phyloP scores from a whole-genome alignment of 2,113 vertebrate genomes.

The Labeo rohita region DNA sequence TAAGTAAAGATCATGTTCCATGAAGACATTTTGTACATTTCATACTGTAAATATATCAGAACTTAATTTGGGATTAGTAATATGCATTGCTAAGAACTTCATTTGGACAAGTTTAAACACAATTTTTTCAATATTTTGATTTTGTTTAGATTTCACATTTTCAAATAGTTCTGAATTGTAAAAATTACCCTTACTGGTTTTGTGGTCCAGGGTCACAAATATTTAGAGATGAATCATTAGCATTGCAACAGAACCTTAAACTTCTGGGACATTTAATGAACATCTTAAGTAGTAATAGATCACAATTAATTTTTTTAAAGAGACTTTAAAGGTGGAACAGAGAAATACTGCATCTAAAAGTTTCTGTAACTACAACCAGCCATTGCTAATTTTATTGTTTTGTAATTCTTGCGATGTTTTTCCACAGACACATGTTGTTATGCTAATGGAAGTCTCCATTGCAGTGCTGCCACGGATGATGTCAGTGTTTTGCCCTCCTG shows the following conservation, averaged over 20 bases:
- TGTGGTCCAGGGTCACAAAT: no score
- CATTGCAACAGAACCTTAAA: slow-evolving; percentile 28
- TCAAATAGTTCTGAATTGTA: no score
- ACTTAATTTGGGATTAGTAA: no score
- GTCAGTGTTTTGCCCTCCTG: slow-evolving; percentile 26
- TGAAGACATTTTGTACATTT: no score
- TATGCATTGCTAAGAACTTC: no score
- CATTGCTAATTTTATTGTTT: neutral
- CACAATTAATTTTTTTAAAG: neutral
- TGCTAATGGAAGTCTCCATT: neutral
- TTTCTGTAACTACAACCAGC: neutral
- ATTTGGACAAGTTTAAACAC: no score
- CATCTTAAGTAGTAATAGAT: neutral
- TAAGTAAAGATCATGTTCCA: no score
- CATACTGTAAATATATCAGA: no score
- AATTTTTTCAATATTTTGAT: no score
- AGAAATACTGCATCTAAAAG: neutral
- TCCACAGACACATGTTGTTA: neutral
- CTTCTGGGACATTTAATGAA: neutral
- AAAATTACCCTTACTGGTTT: no score
- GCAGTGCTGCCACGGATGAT: slow-evolving; percentile 17
- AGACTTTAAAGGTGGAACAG: neutral
- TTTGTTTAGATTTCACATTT: no score
- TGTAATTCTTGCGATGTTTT: slow-evolving; percentile 2
- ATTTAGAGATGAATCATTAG: slow-evolving; percentile 43